Conservation (phyloP, 37 sponge, comb jelly and placozoan species). For the Spongilla lacustris region DNA sequence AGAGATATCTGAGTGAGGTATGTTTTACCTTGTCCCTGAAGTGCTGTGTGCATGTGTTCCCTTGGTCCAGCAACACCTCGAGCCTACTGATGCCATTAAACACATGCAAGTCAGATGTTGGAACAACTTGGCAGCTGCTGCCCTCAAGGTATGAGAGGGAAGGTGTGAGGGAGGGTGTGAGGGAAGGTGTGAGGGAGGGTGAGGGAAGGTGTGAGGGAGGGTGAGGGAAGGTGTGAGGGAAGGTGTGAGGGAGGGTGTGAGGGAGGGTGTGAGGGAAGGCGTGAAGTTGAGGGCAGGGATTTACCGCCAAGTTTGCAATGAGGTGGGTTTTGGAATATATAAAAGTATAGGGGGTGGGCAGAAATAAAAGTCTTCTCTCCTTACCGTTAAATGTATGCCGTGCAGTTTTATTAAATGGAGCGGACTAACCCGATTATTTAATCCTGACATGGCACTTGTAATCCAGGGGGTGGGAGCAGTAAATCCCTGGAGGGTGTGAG, state of each 20-base stretch:
- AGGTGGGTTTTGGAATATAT: background rate
- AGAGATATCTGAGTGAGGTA: slow-evolving; percentile 41
- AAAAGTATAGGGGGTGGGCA: too few relatives aligned
- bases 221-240: background rate
- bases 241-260: background rate
- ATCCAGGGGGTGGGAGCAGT: background rate
- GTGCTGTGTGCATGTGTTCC: background rate
- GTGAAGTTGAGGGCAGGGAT: too few relatives aligned
- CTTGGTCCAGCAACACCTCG: background rate
- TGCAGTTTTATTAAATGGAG: background rate
- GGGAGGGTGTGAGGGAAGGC: background rate
- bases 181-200: background rate
- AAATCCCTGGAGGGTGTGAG: background rate
- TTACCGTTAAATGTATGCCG: background rate
- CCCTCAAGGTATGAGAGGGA: slow-evolving; percentile 59
- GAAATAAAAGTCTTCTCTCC: too few relatives aligned
- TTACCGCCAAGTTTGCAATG: background rate
- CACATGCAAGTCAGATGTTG: slow-evolving; percentile 58
- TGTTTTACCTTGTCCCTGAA: background rate
- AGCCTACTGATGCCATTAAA: slow-evolving; percentile 3
- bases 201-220: background rate
- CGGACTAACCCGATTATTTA: too few relatives aligned
- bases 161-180: background rate
- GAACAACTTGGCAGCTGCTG: slow-evolving; percentile 82
- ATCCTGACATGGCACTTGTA: too few relatives aligned